These are phyloP conservation scores for Phengaris alcon DNA, from an alignment of 2,888 invertebrate genomes.

Conservation along the genomic window DNA sequence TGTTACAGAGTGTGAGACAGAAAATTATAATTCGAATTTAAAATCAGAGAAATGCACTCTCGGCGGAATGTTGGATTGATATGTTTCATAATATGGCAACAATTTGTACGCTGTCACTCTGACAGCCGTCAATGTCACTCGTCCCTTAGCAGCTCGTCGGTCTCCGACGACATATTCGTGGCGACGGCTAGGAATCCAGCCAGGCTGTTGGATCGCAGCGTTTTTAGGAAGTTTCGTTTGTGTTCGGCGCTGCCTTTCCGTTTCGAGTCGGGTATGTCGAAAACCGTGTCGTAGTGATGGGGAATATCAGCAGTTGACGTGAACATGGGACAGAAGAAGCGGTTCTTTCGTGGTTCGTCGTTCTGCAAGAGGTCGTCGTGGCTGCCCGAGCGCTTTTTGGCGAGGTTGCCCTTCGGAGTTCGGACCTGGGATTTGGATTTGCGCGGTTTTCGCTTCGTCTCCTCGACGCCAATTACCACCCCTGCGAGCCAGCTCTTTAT, in stretches of 20 bases:
- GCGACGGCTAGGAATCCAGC: conserved; percentile 58
- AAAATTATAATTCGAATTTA: not conserved
- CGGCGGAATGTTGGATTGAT: conserved; percentile 68
- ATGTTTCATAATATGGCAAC: conserved; percentile 74
- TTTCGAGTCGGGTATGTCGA: conserved; percentile 43
- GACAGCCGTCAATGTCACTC: conserved; percentile 44
- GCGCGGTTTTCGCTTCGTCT: conserved; percentile 44
- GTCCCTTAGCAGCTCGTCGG: conserved; percentile 59
- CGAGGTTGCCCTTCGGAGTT: conserved; percentile 42
- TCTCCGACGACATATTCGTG: conserved; percentile 53
- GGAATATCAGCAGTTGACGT: conserved; percentile 63
- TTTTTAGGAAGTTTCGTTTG: conserved; percentile 57
- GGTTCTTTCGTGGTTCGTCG: conserved; percentile 50
- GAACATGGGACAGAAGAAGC: conserved; percentile 80
- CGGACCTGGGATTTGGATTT: conserved; percentile 50
- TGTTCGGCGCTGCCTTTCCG: conserved; percentile 53
- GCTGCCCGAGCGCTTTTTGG: conserved; percentile 60
- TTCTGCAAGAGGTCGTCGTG: conserved; percentile 63
- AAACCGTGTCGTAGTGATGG: conserved; percentile 76
- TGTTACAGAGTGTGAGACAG: not conserved
- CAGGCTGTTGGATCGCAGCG: conserved; percentile 61
- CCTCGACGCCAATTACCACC: conserved; percentile 40
- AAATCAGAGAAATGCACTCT: conserved; percentile 41
- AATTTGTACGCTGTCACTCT: conserved; percentile 43
- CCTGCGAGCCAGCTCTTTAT: conserved; percentile 37